Percentiles rank a stretch among this genome's conserved stretches.
These are phyloP conservation scores for Sardinella longiceps DNA, from an alignment of 2,797 vertebrate species.

Conservation along the genomic window DNA sequence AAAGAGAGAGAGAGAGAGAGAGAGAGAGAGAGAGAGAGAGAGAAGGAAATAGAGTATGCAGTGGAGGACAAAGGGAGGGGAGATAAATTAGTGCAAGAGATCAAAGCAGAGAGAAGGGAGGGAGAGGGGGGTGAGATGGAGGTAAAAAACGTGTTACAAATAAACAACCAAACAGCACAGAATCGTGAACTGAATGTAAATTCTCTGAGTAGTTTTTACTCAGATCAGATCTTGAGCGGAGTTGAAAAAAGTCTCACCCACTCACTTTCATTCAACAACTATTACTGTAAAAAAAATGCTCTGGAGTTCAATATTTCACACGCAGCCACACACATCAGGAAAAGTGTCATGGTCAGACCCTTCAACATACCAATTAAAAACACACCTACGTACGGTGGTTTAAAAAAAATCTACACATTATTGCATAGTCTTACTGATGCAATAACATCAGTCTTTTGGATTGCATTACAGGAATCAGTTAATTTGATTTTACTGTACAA, in stretches of 20 bases:
- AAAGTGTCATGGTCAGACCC: background rate
- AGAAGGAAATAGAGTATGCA: background rate
- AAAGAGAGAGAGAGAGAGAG: background rate
- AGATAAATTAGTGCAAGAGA: background rate
- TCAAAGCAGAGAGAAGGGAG: constrained; percentile 9
- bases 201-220: background rate
- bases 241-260: too few relatives aligned
- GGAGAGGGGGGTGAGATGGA: background rate
- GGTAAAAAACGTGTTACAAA: background rate
- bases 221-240: background rate
- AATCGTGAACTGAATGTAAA: background rate
- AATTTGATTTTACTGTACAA: too few relatives aligned
- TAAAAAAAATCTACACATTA: background rate
- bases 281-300: too few relatives aligned
- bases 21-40: background rate
- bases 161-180: background rate
- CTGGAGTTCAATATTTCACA: too few relatives aligned
- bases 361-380: background rate
- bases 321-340: background rate
- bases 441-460: background rate
- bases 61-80: background rate
- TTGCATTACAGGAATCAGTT: background rate
- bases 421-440: background rate
- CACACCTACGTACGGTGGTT: background rate
- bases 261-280: too few relatives aligned